Evolutionary conservation across 2,888 invertebrate genomes (phyloP).

Genomic region (Spodoptera exigua): DNA sequence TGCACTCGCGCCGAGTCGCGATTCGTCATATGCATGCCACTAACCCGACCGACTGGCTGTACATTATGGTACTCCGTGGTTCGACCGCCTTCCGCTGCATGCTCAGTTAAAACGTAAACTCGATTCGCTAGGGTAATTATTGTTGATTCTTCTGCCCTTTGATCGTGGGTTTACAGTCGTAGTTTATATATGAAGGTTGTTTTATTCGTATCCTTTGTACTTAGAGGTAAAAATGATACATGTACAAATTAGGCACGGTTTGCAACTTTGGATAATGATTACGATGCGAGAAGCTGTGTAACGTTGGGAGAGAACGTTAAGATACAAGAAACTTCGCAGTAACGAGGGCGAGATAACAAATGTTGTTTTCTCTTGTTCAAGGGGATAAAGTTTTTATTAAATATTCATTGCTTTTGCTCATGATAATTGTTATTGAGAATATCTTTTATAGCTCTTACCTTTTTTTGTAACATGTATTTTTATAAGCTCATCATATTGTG

Average conservation of each 20-base stretch:
- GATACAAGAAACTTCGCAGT: conserved; percentile 40
- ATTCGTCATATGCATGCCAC: conserved; percentile 70
- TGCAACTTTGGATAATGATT: conserved; percentile 23
- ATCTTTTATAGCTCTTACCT: conserved; percentile 7
- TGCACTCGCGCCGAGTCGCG: conserved; percentile 61
- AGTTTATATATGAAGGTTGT: conserved; percentile 30
- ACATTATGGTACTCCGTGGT: conserved; percentile 56
- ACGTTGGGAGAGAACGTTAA: conserved; percentile 19
- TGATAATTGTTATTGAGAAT: conserved; percentile 38
- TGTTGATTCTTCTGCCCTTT: conserved; percentile 43
- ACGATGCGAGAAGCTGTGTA: conserved; percentile 27
- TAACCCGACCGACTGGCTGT: conserved; percentile 48
- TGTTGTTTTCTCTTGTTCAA: conserved; percentile 51
- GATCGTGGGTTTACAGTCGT: conserved; percentile 29
- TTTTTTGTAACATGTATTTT: not conserved
- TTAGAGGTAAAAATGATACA: conserved; percentile 10
- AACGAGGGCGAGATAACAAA: conserved; percentile 50
- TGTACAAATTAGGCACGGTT: conserved; percentile 8
- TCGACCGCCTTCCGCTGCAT: conserved; percentile 63
- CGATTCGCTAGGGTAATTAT: conserved; percentile 53
- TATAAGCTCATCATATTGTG: too few relatives aligned
- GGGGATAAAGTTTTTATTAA: conserved; percentile 47
- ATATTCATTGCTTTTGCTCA: conserved; percentile 42
- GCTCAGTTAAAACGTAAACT: conserved; percentile 51
- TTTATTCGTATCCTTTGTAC: conserved; percentile 19